Base-by-base conservation (phyloP, 2,797 vertebrate genomes). In the Gallinago stenura region DNA sequence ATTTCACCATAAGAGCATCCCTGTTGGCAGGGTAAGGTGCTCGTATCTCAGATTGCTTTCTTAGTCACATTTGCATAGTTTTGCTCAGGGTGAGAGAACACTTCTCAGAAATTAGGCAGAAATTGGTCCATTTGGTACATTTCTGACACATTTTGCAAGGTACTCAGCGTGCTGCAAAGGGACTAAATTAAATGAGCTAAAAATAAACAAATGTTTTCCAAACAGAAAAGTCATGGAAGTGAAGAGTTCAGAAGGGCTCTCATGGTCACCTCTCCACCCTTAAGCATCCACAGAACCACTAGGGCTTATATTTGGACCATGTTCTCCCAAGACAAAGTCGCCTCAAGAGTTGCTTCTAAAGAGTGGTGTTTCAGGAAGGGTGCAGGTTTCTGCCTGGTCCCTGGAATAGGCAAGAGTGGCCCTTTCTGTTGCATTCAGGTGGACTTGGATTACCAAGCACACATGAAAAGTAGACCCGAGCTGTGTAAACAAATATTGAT, bases 401-500 rank as follows among this genome's bases (percentile, higher is more conserved):
- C 51, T 30, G 10, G 26, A 26, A 21, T 1, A 61, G 33, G 45
- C 25, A 62, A 61, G 51, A 83, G 18, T 25, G n/a, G 28, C 48
- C 43, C 72, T 88, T 64, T 88, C 79, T 81, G 26, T 28, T 75
- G 61, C 30, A 3, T 75, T 75, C 4, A 10, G 30, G n/a, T 48
- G 8, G 51, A 56, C 56, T 24, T 56, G 60, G 65, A 56, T 73
- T 90, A 75, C 61, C 11, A 11, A 81, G 76, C 0, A 0, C 15
- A 7, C 53, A 71, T 30, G 94, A 92, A 95, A 91, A 93, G 94
- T 24, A 90, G 57, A 56, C 30, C 19, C 0, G 4, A 81, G 61
- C 57, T 71, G 73, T 83, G 73, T 75, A 90, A 92, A 90, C 80
- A 96, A 90, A 88, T 90, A 97, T 90, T 83, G 96, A 94, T 94